phyloP scores from a whole-genome alignment of 2,113 vertebrate species.

The Calidris pugnax region DNA sequence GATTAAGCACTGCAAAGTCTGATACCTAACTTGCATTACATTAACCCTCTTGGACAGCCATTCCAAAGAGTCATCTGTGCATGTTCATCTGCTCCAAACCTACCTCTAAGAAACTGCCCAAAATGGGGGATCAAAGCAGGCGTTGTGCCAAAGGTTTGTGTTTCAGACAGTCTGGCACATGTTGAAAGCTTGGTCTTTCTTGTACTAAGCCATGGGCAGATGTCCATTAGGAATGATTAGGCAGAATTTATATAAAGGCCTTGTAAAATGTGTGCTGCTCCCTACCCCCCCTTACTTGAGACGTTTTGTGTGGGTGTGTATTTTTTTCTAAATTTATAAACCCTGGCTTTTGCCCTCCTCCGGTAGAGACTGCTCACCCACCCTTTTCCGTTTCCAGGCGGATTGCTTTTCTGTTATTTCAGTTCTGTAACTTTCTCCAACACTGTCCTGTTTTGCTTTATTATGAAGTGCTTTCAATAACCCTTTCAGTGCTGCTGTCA shows the following conservation, averaged over 20 bases:
- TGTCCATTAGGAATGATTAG: slow-evolving; percentile 27
- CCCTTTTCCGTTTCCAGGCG: slow-evolving; percentile 69
- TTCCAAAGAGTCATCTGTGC: background rate
- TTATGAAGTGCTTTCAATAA: slow-evolving; percentile 17
- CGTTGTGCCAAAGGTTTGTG: background rate
- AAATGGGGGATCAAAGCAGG: background rate
- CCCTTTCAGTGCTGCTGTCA: slow-evolving; percentile 14
- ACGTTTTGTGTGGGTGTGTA: slow-evolving; percentile 1
- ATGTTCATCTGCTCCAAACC: background rate
- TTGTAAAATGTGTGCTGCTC: background rate
- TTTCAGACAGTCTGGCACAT: slow-evolving; percentile 16
- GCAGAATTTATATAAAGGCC: slow-evolving; percentile 28
- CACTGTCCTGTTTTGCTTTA: slow-evolving; percentile 5
- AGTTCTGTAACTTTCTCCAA: slow-evolving; percentile 48
- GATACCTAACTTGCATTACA: background rate
- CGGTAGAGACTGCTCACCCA: slow-evolving; percentile 22
- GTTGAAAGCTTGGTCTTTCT: background rate
- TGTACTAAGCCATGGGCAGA: background rate
- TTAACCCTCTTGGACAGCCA: background rate
- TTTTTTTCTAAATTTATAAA: slow-evolving; percentile 40
- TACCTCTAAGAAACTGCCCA: background rate
- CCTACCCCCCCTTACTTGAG: background rate
- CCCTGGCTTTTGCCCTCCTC: background rate
- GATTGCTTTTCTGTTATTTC: slow-evolving; percentile 56
- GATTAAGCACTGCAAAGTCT: background rate